Percentiles rank a stretch among this genome's conserved stretches.
phyloP scores from a whole-genome alignment of 2,888 invertebrate species.

The Brenthis ino region DNA sequence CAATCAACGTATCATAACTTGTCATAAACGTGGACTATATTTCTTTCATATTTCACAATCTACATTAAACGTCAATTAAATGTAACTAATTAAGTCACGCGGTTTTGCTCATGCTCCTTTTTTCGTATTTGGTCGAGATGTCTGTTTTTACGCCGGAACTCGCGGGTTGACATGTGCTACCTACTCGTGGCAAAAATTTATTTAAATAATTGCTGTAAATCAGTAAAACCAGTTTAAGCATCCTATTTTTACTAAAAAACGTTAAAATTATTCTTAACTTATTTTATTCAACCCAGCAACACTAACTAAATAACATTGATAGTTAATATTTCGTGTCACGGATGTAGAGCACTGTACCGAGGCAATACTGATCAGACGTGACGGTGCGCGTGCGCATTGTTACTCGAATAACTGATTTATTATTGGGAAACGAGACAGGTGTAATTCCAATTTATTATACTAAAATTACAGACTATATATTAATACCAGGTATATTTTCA shows the following conservation, averaged over 20 bases:
- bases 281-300: conserved; percentile 5
- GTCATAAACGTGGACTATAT: conserved; percentile 30
- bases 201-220: too few species aligned
- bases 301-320: conserved; percentile 15
- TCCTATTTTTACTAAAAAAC: background rate
- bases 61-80: conserved; percentile 13
- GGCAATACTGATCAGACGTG: conserved; percentile 41
- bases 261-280: conserved; percentile 1
- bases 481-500: background rate
- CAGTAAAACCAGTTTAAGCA: too few species aligned
- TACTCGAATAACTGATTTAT: conserved; percentile 24
- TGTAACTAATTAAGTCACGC: background rate
- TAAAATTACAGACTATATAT: background rate
- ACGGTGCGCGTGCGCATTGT: conserved; percentile 39
- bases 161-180: too few species aligned
- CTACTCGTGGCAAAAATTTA: too few species aligned
- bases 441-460: conserved; percentile 13
- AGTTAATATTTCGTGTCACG: conserved; percentile 38
- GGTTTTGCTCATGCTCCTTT: background rate
- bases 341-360: conserved; percentile 43
- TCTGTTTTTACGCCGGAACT: background rate
- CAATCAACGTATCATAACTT: conserved; percentile 37
- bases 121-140: background rate
- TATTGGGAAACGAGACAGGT: conserved; percentile 15
- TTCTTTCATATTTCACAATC: conserved; percentile 27